Conservation (phyloP, 2,888 invertebrate genomes). For the Gasteruption jaculator region DNA sequence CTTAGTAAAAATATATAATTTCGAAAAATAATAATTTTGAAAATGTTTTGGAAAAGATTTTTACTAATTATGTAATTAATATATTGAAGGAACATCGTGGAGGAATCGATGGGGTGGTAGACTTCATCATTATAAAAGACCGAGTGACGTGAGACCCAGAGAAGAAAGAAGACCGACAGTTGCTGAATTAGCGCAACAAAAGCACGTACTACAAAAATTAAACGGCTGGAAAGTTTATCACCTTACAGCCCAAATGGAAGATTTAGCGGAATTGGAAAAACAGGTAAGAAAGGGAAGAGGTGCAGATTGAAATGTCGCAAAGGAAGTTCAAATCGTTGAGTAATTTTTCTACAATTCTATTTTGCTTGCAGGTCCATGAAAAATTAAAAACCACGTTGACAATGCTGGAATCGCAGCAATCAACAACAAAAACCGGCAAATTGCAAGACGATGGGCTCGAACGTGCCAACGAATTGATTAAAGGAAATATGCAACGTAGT, state of each 20-base stretch:
- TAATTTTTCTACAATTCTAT: neutral
- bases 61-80: too few species aligned
- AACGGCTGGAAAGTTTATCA: slow-evolving; percentile 95
- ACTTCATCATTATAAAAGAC: slow-evolving; percentile 45
- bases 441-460: slow-evolving; percentile 44
- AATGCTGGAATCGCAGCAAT: slow-evolving; percentile 43
- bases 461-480: slow-evolving; percentile 49
- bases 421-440: slow-evolving; percentile 29
- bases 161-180: slow-evolving; percentile 84
- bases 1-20: neutral
- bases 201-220: slow-evolving; percentile 79
- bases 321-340: too few species aligned
- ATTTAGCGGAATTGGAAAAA: slow-evolving; percentile 60
- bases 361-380: slow-evolving; percentile 39
- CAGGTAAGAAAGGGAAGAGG: too few species aligned
- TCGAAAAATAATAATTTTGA: neutral
- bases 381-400: slow-evolving; percentile 45
- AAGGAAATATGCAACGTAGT: slow-evolving; percentile 94
- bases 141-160: slow-evolving; percentile 79
- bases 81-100: slow-evolving; percentile 39
- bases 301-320: neutral
- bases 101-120: slow-evolving; percentile 41
- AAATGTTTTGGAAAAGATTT: neutral
- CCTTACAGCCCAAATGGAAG: slow-evolving; percentile 88
- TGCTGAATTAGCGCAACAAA: slow-evolving; percentile 85